Conservation (phyloP, 2,113 vertebrate genomes). For the Oreotragus oreotragus region DNA sequence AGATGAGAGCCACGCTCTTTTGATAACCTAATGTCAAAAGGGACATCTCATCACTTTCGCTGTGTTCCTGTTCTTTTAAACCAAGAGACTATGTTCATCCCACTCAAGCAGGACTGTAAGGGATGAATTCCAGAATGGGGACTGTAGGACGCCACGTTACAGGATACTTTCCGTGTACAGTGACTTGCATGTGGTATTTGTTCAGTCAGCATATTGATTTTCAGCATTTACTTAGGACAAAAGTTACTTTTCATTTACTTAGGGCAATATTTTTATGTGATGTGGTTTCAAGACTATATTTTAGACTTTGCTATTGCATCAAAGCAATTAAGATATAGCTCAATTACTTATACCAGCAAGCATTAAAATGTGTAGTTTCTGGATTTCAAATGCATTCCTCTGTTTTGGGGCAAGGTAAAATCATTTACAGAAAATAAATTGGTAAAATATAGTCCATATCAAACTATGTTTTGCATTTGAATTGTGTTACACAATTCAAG, state of each 20-base stretch:
- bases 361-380: background rate
- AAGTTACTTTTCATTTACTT: background rate
- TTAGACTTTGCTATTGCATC: background rate
- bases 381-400: background rate
- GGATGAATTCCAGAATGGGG: background rate
- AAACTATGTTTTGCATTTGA: background rate
- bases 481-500: background rate
- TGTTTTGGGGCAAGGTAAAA: background rate
- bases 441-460: background rate
- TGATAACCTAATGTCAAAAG: background rate
- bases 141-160: background rate
- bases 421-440: constrained; percentile 5
- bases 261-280: background rate
- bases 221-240: background rate
- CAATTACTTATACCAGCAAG: background rate
- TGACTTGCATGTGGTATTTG: background rate
- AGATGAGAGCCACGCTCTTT: background rate
- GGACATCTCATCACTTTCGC: background rate
- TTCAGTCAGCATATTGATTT: background rate
- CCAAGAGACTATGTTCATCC: background rate
- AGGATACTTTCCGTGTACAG: background rate
- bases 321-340: background rate
- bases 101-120: background rate
- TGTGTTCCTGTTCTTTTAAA: background rate
- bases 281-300: background rate